Base-by-base conservation (phyloP, 2,113 vertebrate species). In the Hiodon alosoides region DNA sequence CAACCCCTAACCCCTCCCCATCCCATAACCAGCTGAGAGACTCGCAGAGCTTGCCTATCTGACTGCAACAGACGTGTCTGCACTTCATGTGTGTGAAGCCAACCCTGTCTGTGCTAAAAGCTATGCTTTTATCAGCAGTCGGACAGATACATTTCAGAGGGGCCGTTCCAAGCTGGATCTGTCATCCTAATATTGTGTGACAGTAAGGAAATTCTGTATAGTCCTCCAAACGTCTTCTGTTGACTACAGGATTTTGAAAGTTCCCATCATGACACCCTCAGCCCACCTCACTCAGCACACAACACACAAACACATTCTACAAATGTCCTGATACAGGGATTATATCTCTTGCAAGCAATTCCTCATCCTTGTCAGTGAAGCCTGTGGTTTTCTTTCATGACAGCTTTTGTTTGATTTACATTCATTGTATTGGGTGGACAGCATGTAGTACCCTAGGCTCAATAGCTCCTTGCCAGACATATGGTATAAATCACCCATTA, bases 271-370 rank as follows among this genome's bases (percentile, higher is more conserved):
- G 14, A 4, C 7, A 11, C 16, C 8, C 51, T n/a, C 64, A 54
- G 51, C 54, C 9, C 31, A 57, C 11, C 17, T 13, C 16, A 61
- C 57, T 47, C 61, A 64, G 9, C 14, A 7, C 54, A 57, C 54
- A 57, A 67, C 65, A 48, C 65, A 67, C 31, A 67, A 62, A 57
- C 46, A 10, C 62, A 57, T 14, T 61, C 52, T 62, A 74, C 53
- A 67, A 8, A 2, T 53, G 17, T 67, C 64, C 52, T 50, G 53
- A 31, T 10, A 11, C 73, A 57, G 31, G n/a, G 14, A 7, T 47
- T 31, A 55, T 48, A 46, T 58, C 14, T 67, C 13, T 73, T 16
- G 9, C 59, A 5, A 66, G n/a, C 57, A 48, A 57, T 53, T 53
- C n/a, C 4, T 67, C 67, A 17, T 66, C 48, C 3, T 3, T 11